Base-by-base conservation (phyloP, 1,140 invertebrate genomes). In the Brachionus manjavacas region DNA sequence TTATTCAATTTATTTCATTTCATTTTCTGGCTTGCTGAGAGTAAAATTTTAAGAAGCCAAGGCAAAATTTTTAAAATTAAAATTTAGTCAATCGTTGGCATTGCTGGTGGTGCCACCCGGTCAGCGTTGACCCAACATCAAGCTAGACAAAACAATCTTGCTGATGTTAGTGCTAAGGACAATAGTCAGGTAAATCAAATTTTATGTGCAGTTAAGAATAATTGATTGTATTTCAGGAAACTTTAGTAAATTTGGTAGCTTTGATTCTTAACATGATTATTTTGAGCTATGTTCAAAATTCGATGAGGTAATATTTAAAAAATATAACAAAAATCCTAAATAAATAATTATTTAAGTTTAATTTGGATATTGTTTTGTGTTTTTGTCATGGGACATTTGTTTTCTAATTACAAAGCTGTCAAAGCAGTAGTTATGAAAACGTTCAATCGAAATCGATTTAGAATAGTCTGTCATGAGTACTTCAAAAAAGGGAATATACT, bases 151-250 rank as follows among this genome's bases (percentile, higher is more conserved):
- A 93, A 94, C 85, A 98, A 98, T 89, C 92, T 96, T 88, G 96
- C 94, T 1, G 92, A 98, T 90, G 94, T 98, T 0, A 93, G 95
- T 4, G 96, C 96, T 1, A 98, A 98, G 91, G 97, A 98, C 90
- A 94, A 94, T 8, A 96, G 95, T 85, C 97, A 99, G 88, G 68
- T 72, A 72, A 72, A 16, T 7, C 8, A 16, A 72, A 35, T 35
- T 35, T 7, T 6, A 35, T 7, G 6, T 35, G 31, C 31, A 35
- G 31, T 35, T 35, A 35, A 35, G 31, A 35, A 35, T 35, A 7
- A 35, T 35, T 35, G 4, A 35, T 35, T 35, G 7, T 6, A 35
- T 72, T 43, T 16, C 20, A 72, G 68, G 89, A 84, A 76, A 84
- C 83, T 23, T 12, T 84, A 14, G 83, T 84, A 20, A 84, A 84